Evolutionary conservation across 2,113 vertebrate genomes (phyloP).

Genomic region (Pseudopodoces humilis): DNA sequence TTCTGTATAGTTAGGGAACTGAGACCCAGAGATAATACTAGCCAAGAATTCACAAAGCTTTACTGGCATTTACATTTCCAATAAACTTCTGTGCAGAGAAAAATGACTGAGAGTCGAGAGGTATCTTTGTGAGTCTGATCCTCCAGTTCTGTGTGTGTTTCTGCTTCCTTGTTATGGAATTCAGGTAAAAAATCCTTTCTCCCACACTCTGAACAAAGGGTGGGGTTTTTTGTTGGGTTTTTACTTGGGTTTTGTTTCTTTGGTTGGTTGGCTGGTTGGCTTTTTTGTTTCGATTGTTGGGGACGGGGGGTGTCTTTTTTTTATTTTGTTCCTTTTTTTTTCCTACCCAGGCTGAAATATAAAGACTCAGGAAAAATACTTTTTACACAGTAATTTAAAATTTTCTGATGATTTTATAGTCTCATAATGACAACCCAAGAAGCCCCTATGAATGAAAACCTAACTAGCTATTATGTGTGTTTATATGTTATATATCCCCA

Average conservation of each 20-base stretch:
- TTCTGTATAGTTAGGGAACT: not conserved
- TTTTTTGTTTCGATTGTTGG: not conserved
- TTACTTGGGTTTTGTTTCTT: not conserved
- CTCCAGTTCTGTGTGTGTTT: not conserved
- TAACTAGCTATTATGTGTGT: not conserved
- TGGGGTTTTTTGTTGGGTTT: fast-evolving
- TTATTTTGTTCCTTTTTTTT: not conserved
- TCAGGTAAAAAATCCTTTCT: not conserved
- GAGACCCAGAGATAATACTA: conserved; percentile 3
- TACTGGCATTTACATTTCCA: not conserved
- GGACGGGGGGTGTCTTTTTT: too few species aligned
- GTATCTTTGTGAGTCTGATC: not conserved
- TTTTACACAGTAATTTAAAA: not conserved
- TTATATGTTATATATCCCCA: not conserved
- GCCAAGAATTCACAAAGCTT: not conserved
- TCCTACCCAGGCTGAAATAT: not conserved
- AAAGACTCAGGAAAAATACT: not conserved
- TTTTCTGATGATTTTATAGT: not conserved
- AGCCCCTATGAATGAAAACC: not conserved
- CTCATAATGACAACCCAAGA: not conserved
- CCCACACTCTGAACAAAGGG: not conserved
- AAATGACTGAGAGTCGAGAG: not conserved
- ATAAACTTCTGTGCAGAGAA: not conserved
- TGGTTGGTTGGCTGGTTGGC: not conserved
- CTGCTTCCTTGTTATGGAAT: not conserved